Percentiles rank a stretch among this genome's conserved stretches.
phyloP scores from a whole-genome alignment of 2,888 invertebrate species.

The Melipona beecheii region DNA sequence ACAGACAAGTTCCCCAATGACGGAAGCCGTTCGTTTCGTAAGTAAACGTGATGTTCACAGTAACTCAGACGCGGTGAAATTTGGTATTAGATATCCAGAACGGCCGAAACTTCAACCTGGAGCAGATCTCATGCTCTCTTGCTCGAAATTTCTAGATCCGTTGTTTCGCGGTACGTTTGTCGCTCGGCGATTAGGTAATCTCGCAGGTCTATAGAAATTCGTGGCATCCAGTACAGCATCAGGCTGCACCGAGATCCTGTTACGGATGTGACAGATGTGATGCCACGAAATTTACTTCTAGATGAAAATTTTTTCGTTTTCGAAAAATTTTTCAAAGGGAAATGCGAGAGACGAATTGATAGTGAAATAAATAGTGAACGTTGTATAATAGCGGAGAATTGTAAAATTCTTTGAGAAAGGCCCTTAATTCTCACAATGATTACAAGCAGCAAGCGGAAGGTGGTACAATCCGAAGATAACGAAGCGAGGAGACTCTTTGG shows the following conservation, averaged over 20 bases:
- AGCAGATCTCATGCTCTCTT: constrained; percentile 20
- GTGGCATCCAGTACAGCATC: not conserved
- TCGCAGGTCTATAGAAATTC: not conserved
- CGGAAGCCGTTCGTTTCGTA: constrained; percentile 55
- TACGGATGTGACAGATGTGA: not conserved
- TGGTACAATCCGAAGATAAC: constrained; percentile 48
- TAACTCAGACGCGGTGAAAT: constrained; percentile 39
- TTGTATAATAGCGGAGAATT: constrained; percentile 2
- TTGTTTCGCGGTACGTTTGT: constrained; percentile 27
- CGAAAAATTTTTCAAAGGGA: not conserved
- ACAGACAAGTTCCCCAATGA: constrained; percentile 39
- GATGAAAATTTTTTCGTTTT: too few relatives aligned
- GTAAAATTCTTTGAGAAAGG: not conserved
- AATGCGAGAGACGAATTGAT: not conserved
- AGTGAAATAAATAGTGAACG: not conserved
- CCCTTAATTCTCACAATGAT: constrained; percentile 33
- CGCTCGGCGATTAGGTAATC: not conserved
- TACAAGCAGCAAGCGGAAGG: constrained; percentile 8
- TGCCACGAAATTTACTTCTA: not conserved
- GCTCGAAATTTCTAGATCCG: constrained; percentile 35
- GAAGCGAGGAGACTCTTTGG: constrained; percentile 35
- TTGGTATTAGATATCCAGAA: constrained; percentile 46
- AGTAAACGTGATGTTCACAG: constrained; percentile 38
- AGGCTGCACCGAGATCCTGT: not conserved
- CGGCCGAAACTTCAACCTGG: constrained; percentile 12